phyloP scores from a whole-genome alignment of 2,888 invertebrate genomes.

The Drosophila anomalata region DNA sequence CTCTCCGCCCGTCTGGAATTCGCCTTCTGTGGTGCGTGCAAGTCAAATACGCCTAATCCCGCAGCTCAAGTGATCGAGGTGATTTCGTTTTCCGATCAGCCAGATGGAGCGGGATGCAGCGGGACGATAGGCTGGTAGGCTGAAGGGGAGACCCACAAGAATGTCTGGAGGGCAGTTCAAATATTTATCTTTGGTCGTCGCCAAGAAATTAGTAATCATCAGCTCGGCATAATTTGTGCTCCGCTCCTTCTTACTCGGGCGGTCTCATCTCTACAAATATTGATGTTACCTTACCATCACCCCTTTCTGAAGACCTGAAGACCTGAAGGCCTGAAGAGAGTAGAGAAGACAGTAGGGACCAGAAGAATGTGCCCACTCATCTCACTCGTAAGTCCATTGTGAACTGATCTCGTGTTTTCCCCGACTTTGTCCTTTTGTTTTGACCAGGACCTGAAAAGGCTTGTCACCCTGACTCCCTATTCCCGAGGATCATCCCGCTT shows the following conservation, averaged over 20 bases:
- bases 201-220: slow-evolving; percentile 76
- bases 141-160: slow-evolving; percentile 57
- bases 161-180: slow-evolving; percentile 73
- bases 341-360: neutral
- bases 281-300: slow-evolving; percentile 24
- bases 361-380: slow-evolving; percentile 69
- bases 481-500: slow-evolving; percentile 21
- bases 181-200: slow-evolving; percentile 74
- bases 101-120: slow-evolving; percentile 13
- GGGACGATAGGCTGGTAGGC: slow-evolving; percentile 13
- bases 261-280: slow-evolving; percentile 37
- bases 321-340: neutral
- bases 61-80: slow-evolving; percentile 82
- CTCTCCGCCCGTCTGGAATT: slow-evolving; percentile 17
- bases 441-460: slow-evolving; percentile 46
- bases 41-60: slow-evolving; percentile 84
- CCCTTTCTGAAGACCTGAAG: neutral
- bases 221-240: slow-evolving; percentile 52
- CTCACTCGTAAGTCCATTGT: slow-evolving; percentile 28
- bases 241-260: slow-evolving; percentile 11
- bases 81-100: slow-evolving; percentile 73
- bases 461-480: slow-evolving; percentile 32
- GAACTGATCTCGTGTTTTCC: slow-evolving; percentile 28
- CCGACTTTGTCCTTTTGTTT: slow-evolving; percentile 23
- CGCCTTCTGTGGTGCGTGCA: slow-evolving; percentile 77